Evolutionary conservation across 2,888 invertebrate species (phyloP).

Genomic region (Tetragnatha montana): DNA sequence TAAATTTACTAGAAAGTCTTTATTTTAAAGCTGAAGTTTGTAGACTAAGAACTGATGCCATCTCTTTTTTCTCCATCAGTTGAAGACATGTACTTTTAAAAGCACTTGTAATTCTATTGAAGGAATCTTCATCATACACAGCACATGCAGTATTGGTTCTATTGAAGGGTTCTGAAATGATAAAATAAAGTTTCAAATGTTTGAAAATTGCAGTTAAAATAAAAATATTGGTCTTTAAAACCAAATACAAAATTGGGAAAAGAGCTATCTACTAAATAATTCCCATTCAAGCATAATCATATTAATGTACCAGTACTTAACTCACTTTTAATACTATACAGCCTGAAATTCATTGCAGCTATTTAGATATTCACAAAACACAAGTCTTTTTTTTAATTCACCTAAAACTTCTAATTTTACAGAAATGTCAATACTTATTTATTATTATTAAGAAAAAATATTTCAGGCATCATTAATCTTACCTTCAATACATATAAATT

Average conservation of each 20-base stretch:
- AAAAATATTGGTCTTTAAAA: neutral
- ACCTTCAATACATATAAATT: constrained; percentile 71
- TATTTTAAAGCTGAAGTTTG: constrained; percentile 9
- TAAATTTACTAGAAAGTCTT: neutral
- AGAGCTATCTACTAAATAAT: too few species aligned
- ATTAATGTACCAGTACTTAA: too few species aligned
- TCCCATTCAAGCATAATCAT: too few species aligned
- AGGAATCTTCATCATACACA: constrained; percentile 67
- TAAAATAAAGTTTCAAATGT: neutral
- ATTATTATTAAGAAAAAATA: neutral
- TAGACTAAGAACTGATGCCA: constrained; percentile 35
- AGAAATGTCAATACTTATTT: neutral
- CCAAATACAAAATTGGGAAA: neutral
- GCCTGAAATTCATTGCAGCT: too few species aligned
- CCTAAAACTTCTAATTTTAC: too few species aligned
- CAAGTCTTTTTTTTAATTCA: too few species aligned
- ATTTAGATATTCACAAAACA: too few species aligned
- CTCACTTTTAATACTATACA: too few species aligned
- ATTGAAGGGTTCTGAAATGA: constrained; percentile 63
- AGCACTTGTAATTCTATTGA: constrained; percentile 53
- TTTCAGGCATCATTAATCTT: constrained; percentile 1
- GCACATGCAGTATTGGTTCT: constrained; percentile 70
- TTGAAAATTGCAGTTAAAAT: neutral
- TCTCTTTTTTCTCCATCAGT: constrained; percentile 52
- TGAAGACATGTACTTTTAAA: constrained; percentile 62